Percentiles rank a stretch among this genome's conserved stretches.
Evolutionary conservation across 2,113 vertebrate genomes (phyloP).

Genomic region (Zootoca vivipara): DNA sequence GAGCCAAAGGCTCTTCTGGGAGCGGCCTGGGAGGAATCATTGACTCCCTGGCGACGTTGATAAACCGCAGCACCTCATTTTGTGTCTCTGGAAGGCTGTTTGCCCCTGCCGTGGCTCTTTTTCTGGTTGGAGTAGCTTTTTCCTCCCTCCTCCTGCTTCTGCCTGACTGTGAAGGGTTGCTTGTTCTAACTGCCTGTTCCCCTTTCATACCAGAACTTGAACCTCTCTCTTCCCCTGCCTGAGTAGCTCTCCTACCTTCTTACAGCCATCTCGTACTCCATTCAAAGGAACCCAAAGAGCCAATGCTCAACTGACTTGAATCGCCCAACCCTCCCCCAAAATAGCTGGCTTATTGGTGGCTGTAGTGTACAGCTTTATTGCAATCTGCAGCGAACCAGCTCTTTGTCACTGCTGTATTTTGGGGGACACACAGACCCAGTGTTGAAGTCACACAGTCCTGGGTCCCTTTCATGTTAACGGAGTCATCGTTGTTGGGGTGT

Average conservation of each 20-base stretch:
- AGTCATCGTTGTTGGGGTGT: not conserved
- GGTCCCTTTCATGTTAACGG: not conserved
- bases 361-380: slow-evolving; percentile 3
- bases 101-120: slow-evolving; percentile 81
- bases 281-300: slow-evolving; percentile 87
- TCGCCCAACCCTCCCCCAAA: no score
- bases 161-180: slow-evolving; percentile 81
- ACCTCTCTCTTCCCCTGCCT: not conserved
- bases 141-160: slow-evolving; percentile 69
- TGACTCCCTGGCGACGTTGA: slow-evolving; percentile 62
- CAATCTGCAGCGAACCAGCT: slow-evolving; percentile 8
- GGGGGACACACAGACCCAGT: not conserved
- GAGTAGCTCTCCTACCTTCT: slow-evolving; percentile 74
- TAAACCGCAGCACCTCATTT: slow-evolving; percentile 61
- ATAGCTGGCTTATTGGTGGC: not conserved
- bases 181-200: slow-evolving; percentile 83
- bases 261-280: slow-evolving; percentile 81
- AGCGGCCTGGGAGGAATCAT: slow-evolving; percentile 43
- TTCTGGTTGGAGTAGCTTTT: slow-evolving; percentile 83
- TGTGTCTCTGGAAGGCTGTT: slow-evolving; percentile 68
- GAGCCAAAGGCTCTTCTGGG: slow-evolving; percentile 54
- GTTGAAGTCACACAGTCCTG: not conserved
- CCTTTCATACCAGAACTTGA: slow-evolving; percentile 71
- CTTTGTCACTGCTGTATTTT: not conserved
- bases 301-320: slow-evolving; percentile 31